These are phyloP conservation scores for Margaritifera margaritifera DNA, from an alignment of 2,888 invertebrate genomes.

Conservation along the genomic window DNA sequence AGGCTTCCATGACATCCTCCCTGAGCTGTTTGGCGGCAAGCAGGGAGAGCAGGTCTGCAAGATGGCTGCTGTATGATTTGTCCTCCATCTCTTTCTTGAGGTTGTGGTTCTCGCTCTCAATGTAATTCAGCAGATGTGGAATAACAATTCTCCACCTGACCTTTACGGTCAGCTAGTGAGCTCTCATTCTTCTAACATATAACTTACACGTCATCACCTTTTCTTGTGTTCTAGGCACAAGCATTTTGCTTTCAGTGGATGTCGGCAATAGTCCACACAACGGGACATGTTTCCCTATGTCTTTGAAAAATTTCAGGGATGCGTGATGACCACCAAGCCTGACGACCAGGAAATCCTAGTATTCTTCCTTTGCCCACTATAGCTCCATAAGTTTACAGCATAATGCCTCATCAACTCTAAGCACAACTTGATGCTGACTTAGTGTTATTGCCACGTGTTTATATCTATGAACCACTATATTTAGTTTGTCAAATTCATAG, in stretches of 20 bases:
- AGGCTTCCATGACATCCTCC: no score
- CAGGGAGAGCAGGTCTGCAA: no score
- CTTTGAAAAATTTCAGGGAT: slow-evolving; percentile 10
- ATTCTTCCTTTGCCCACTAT: slow-evolving; percentile 18
- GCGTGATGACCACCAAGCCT: slow-evolving; percentile 16
- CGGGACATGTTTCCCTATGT: slow-evolving; percentile 5
- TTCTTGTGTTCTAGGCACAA: slow-evolving; percentile 4
- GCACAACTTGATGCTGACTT: slow-evolving; percentile 8
- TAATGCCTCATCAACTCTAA: slow-evolving; percentile 20
- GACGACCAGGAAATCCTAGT: slow-evolving; percentile 10
- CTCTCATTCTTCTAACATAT: slow-evolving; percentile 7
- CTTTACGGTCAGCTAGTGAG: slow-evolving; percentile 5
- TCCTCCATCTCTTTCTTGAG: no score
- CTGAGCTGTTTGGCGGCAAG: no score
- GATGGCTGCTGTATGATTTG: no score
- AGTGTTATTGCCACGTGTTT: slow-evolving; percentile 2
- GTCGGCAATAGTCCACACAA: slow-evolving; percentile 1
- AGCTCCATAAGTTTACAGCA: slow-evolving; percentile 18
- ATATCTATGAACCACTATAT: slow-evolving; percentile 3
- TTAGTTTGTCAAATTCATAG: slow-evolving; percentile 7
- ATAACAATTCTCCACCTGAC: slow-evolving; percentile 6
- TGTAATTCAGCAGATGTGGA: no score
- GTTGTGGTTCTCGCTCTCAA: no score
- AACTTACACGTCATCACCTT: slow-evolving; percentile 6
- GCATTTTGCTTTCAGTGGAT: background rate